phyloP scores from a whole-genome alignment of 2,797 vertebrate genomes.

The Babyrousa celebensis region DNA sequence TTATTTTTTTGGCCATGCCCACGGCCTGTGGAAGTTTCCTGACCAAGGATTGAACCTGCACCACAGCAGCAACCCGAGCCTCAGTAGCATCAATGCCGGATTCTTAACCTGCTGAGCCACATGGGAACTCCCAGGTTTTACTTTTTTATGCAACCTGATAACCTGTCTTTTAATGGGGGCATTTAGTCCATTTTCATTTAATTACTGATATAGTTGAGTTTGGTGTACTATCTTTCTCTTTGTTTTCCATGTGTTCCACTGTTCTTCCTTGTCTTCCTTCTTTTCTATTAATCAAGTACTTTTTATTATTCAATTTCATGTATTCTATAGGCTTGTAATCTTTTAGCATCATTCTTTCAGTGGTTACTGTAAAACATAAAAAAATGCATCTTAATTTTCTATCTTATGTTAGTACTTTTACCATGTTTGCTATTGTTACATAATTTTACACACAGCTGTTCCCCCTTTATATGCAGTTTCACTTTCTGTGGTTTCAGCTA shows the following conservation, averaged over 20 bases:
- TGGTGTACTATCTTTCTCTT: background rate
- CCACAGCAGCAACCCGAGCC: too few species aligned
- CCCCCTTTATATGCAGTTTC: too few species aligned
- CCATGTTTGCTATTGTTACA: background rate
- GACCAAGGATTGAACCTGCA: too few species aligned
- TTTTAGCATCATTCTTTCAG: slow-evolving; percentile 16
- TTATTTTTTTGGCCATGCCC: background rate
- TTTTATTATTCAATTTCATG: background rate
- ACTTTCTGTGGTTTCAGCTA: too few species aligned
- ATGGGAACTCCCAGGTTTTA: background rate
- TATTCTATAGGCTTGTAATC: background rate
- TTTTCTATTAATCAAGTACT: background rate
- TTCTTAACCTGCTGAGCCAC: too few species aligned
- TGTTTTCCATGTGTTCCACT: background rate
- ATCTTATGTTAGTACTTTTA: slow-evolving; percentile 25
- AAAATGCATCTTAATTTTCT: slow-evolving; percentile 15
- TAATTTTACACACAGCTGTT: background rate
- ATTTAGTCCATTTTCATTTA: background rate
- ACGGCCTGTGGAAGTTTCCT: too few species aligned
- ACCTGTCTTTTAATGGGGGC: background rate
- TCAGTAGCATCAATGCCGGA: too few species aligned
- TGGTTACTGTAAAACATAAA: background rate
- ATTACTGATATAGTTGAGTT: background rate
- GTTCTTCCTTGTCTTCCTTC: background rate
- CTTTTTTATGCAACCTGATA: background rate